Percentiles rank a stretch among this genome's conserved stretches.
Evolutionary conservation across 2,113 vertebrate species (phyloP).

Genomic region (Corapipo altera): DNA sequence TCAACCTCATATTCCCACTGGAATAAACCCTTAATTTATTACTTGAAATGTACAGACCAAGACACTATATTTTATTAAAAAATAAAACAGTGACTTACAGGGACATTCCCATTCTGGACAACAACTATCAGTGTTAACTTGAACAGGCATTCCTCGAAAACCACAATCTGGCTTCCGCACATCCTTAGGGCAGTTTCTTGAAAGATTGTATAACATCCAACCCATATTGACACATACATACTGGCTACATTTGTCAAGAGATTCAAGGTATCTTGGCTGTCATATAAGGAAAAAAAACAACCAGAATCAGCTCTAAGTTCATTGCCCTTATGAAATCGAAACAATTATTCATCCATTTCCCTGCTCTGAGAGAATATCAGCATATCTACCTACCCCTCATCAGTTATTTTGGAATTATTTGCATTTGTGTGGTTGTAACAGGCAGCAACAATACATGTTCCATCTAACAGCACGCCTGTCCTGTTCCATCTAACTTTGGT

Average conservation of each 20-base stretch:
- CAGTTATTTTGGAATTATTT: not conserved
- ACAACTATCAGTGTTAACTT: constrained; percentile 89
- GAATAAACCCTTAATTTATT: not conserved
- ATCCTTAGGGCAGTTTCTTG: constrained; percentile 88
- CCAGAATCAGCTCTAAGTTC: not conserved
- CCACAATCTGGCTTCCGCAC: constrained; percentile 88
- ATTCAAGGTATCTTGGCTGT: constrained; percentile 83
- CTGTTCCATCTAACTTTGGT: not conserved
- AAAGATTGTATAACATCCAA: constrained; percentile 91
- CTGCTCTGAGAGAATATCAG: not conserved
- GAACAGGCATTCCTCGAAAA: constrained; percentile 90
- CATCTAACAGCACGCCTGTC: not conserved
- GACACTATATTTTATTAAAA: not conserved
- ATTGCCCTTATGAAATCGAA: not conserved
- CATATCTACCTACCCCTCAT: not conserved
- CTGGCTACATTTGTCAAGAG: constrained; percentile 91
- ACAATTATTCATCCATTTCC: rapidly evolving
- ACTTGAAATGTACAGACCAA: not conserved
- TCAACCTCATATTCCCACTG: not conserved
- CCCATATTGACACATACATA: constrained; percentile 89
- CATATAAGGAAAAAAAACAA: not conserved
- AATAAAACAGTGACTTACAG: constrained; percentile 77
- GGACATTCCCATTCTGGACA: constrained; percentile 97
- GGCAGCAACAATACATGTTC: not conserved
- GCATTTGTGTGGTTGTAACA: not conserved